phyloP scores from a whole-genome alignment of 2,113 vertebrate genomes.

The Podiceps cristatus region DNA sequence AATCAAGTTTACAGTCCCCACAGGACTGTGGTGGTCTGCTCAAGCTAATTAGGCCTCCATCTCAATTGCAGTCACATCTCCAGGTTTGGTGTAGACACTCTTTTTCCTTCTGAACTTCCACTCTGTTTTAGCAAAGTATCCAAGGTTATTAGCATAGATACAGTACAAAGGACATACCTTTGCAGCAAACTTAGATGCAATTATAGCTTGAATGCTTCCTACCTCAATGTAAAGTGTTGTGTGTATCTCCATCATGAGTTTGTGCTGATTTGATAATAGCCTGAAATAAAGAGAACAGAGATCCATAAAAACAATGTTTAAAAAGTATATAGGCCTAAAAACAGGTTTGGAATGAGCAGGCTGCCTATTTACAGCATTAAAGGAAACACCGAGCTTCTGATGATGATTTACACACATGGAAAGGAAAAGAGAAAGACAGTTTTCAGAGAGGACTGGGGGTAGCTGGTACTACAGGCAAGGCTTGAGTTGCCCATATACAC shows the following conservation, averaged over 20 bases:
- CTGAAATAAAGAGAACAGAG: neutral
- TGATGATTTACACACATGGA: neutral
- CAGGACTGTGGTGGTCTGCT: neutral
- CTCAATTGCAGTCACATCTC: neutral
- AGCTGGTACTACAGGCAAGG: neutral
- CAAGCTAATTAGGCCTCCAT: neutral
- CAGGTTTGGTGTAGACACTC: neutral
- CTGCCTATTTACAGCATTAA: neutral
- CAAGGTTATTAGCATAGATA: neutral
- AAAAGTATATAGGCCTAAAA: neutral
- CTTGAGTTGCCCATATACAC: neutral
- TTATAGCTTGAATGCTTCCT: neutral
- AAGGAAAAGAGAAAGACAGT: neutral
- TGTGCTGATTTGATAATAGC: neutral
- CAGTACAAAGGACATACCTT: neutral
- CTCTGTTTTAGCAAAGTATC: neutral
- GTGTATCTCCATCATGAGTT: accelerated
- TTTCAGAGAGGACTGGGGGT: neutral
- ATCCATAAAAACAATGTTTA: accelerated
- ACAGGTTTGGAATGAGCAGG: neutral
- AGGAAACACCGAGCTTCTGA: neutral
- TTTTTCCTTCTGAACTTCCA: neutral
- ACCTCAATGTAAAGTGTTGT: neutral
- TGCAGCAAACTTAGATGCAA: neutral
- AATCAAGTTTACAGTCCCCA: neutral